Conservation (phyloP, 2,888 invertebrate genomes). For the Trachelus troglodyta region DNA sequence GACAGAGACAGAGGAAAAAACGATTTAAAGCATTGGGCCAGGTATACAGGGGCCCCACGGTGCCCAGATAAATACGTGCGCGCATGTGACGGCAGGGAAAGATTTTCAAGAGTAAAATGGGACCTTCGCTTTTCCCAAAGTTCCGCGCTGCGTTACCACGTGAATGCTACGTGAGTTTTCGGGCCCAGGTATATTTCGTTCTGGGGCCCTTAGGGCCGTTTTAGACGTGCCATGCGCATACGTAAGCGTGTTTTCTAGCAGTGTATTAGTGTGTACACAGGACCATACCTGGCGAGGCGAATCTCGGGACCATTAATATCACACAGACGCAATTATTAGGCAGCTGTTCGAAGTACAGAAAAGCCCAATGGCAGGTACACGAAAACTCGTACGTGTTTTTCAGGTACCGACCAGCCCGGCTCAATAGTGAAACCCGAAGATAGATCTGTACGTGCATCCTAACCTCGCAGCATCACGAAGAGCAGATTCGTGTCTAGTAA, state of each 20-base stretch:
- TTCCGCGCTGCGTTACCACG: not conserved
- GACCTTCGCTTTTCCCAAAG: not conserved
- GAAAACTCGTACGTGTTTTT: not conserved
- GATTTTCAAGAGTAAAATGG: not conserved
- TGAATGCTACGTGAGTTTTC: not conserved
- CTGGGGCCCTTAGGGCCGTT: not conserved
- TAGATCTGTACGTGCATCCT: not conserved
- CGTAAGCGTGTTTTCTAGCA: not conserved
- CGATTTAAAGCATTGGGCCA: not conserved
- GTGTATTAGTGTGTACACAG: conserved; percentile 14
- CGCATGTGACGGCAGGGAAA: not conserved
- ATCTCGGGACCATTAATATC: conserved; percentile 57
- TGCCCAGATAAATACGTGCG: conserved; percentile 4
- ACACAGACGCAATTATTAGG: conserved; percentile 56
- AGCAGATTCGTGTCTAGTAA: not conserved
- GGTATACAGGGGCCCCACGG: not conserved
- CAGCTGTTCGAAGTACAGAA: conserved; percentile 51
- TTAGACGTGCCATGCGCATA: not conserved
- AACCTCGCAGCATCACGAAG: not conserved
- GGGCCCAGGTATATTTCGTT: conserved; percentile 2
- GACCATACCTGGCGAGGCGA: conserved; percentile 48
- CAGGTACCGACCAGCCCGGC: not conserved
- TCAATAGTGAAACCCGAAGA: not conserved
- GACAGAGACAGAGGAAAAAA: not conserved
- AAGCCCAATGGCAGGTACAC: conserved; percentile 27